Base-by-base conservation (phyloP, 2,113 vertebrate genomes). In the Ammospiza nelsoni region DNA sequence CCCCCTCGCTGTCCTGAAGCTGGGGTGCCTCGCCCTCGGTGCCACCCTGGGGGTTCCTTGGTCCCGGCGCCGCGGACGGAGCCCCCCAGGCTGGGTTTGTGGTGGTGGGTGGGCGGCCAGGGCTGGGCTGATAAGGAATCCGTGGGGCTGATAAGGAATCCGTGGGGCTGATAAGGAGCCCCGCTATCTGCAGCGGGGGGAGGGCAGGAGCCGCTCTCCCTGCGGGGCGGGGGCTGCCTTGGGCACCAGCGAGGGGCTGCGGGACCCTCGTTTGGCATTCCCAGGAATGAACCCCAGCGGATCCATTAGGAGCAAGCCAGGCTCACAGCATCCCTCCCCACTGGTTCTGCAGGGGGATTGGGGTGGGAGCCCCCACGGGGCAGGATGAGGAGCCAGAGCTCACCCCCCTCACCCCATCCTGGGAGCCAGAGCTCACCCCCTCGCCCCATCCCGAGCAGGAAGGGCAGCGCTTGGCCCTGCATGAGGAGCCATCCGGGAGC, bases 241-340 rank as follows among this genome's bases (percentile, higher is more conserved):
- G 69, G 62, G 54, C 37, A 67, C 54, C 39, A 21, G 16, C 17
- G 33, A 54, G 62, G 24, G 48, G 39, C 54, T 75, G 37, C 20
- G 17, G 48, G 48, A 69, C 25, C 35, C 55, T 31, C 35, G 7
- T 18, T 55, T 6, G 6, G 23, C 84, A 4, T 28, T 54, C 23
- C 23, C 46, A 5, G 55, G 48, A 44, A 10, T 5, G 63, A 52
- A 7, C 8, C 24, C 29, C 71, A 35, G 79, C 24, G 4, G 48
- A 9, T 83, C 48, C 62, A 0, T 0, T 8, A 35, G 29, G n/a
- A 76, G 11, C 6, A 1, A 27, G 15, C 25, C 48, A 11, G 71
- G 39, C 43, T 58, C 51, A 2, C 9, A 14, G 57, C 29, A 13
- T 25, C 66, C n/a, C 58, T 25, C 49, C n/a, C 35, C 9, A 1